These are phyloP conservation scores for Tineola bisselliella DNA, from an alignment of 2,888 invertebrate genomes.

Conservation along the genomic window DNA sequence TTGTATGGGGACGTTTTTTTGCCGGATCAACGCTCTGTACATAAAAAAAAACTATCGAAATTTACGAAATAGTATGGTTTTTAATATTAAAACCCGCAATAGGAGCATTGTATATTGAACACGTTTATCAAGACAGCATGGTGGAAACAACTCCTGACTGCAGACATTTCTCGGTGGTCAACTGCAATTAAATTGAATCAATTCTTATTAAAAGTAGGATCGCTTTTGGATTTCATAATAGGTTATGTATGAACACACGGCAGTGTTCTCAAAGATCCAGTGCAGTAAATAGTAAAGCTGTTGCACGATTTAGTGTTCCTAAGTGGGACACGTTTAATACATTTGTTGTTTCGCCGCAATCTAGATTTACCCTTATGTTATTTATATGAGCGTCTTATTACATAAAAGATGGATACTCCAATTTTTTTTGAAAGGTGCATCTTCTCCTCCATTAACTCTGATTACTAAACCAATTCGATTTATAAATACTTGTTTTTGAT, in stretches of 20 bases:
- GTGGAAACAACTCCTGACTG: too few relatives aligned
- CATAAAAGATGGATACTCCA: neutral
- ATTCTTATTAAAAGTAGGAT: too few relatives aligned
- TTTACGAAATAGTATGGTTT: too few relatives aligned
- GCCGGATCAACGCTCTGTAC: too few relatives aligned
- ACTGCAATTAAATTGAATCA: too few relatives aligned
- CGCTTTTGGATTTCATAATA: too few relatives aligned
- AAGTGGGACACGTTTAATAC: constrained; percentile 4
- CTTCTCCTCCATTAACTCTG: neutral
- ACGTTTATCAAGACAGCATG: too few relatives aligned
- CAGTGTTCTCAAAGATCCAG: neutral
- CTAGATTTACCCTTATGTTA: neutral
- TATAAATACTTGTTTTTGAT: neutral
- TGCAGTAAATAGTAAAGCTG: neutral
- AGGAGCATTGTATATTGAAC: too few relatives aligned
- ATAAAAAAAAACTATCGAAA: too few relatives aligned
- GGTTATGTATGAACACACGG: neutral
- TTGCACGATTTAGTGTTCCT: neutral
- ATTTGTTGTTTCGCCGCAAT: neutral
- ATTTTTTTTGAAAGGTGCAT: neutral
- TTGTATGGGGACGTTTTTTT: too few relatives aligned
- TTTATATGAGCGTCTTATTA: neutral
- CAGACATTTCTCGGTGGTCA: too few relatives aligned
- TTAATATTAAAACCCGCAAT: too few relatives aligned
- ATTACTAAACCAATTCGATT: neutral